Base-by-base conservation (phyloP, 2,888 invertebrate species). In the Drosophila kanekoi region DNA sequence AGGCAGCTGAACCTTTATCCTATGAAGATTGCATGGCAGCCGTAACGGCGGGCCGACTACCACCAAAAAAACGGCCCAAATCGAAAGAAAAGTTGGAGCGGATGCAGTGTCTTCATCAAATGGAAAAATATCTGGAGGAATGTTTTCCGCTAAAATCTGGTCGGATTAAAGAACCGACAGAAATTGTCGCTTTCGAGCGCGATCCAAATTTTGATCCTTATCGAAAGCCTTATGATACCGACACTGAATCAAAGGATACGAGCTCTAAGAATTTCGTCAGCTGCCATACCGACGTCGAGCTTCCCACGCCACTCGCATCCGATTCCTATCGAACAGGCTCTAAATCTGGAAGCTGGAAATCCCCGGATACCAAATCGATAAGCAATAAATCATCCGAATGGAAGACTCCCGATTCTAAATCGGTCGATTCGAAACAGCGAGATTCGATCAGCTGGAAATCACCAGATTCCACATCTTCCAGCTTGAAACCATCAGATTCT, bases 1-100 rank as follows among this genome's bases (percentile, higher is more conserved):
- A 40, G 3, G 49, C 13, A 18, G 4, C 37, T 1, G 18, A 38
- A 4, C 44, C 40, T 0, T 18, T 54, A 6, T 23, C 53, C 0
- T 74, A 62, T 13, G 68, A 83, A 10, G 79, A 86, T 4, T 83
- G 83, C 49, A 75, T 88, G 32, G 41, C 69, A 16, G 53, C 68
- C 4, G 77, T 71, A 5, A 18, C 64, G 11, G 14, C 51, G 13
- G 65, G 66, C 3, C 13, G 28, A 10, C 32, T 5, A 9, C 16
- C 35, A 51, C 3, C 23, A n/a, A 16, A 6, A 35, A 18, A 5
- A 2, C 13, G 5, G 3, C 10, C 20, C 20, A 66, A 23, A 10
- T 43, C 57, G 3, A 64, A 61, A 10, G 58, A 40, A 1, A 37
- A 77, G 4, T 16, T 43, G 6, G 44, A 44, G 32, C 65, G 69